Percentiles rank a stretch among this genome's conserved stretches.
These are phyloP conservation scores for Tretioscincus oriximinensis DNA, from an alignment of 2,113 vertebrate species.

Conservation along the genomic window DNA sequence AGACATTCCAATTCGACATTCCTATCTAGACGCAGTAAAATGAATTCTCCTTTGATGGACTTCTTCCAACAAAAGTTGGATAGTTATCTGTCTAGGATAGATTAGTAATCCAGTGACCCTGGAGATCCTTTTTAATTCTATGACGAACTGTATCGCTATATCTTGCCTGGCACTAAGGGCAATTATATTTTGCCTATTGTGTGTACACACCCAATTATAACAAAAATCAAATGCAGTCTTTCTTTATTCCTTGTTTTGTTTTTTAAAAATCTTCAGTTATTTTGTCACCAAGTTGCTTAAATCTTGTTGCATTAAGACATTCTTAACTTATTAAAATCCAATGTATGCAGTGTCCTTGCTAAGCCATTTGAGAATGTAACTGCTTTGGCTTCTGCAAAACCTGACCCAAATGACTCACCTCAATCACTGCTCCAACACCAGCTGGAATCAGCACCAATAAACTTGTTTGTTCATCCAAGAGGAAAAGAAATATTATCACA, in stretches of 20 bases:
- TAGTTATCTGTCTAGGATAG: too few relatives aligned
- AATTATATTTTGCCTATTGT: too few relatives aligned
- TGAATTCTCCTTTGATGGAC: too few relatives aligned
- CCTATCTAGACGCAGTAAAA: too few relatives aligned
- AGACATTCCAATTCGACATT: neutral
- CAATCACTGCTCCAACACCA: conserved; percentile 87
- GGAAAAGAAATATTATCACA: conserved; percentile 91
- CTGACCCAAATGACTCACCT: conserved; percentile 74
- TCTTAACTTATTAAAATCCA: conserved; percentile 11
- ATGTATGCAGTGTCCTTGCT: neutral
- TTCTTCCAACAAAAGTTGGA: too few relatives aligned
- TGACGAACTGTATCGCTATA: too few relatives aligned
- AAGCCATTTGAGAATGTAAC: neutral
- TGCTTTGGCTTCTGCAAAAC: neutral
- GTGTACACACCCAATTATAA: too few relatives aligned
- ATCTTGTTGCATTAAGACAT: neutral
- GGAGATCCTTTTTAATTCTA: too few relatives aligned
- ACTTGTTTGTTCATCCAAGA: conserved; percentile 91
- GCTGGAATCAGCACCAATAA: conserved; percentile 89
- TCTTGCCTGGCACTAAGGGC: too few relatives aligned
- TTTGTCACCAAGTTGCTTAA: neutral
- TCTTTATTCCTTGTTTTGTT: neutral
- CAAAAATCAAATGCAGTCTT: neutral
- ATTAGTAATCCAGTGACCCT: too few relatives aligned
- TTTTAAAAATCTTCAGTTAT: neutral